Evolutionary conservation across 1,140 invertebrate genomes (phyloP), one percentile per base, ranked within the genome.

Genomic region (Bombus sylvicola): DNA sequence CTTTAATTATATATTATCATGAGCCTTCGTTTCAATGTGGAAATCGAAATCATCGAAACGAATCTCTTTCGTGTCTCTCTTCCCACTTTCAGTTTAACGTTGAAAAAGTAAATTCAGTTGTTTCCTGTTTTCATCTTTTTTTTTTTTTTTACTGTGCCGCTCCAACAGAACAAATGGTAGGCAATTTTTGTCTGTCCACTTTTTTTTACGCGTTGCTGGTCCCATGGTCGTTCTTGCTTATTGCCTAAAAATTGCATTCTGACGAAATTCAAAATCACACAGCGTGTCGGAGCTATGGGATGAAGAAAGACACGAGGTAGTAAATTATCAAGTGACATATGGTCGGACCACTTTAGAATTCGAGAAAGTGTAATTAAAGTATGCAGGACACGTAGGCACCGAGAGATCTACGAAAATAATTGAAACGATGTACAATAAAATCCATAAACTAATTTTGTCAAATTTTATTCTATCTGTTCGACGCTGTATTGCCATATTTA

Each of bases 1-100:
- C 43, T 37, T 87, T 80, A 82, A 88, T 88, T 87, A 76, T 39
- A 53, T 66, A 88, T 83, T 68, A 43, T 57, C 68, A 39, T 31
- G 34, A 81, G 28, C 5, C 37, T 31, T 25, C 43, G 31, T 57
- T 81, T 39, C 78, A 43, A n/a, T 1, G 5, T 31, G 10, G 39
- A 43, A n/a, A 39, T 64, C 12, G 18, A 41, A 37, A 57, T 75
- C 31, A 37, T 34, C 15, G 13, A 37, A 69, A 68, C 34, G 62
- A 37, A 39, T n/a, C 43, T 4, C 9, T n/a, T 12, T 9, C 25
- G 18, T 15, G 57, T n/a, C 5, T 66, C 12, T 47, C 47, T 31
- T 37, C 31, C 34, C 31, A 80, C 12, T 12, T 22, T 78, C 74
- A 53, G 12, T 43, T 59, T 43, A 57, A 34, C 41, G 69, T 71